These are phyloP conservation scores for Catocala fraxini DNA, from an alignment of 2,888 invertebrate genomes.

Conservation along the genomic window DNA sequence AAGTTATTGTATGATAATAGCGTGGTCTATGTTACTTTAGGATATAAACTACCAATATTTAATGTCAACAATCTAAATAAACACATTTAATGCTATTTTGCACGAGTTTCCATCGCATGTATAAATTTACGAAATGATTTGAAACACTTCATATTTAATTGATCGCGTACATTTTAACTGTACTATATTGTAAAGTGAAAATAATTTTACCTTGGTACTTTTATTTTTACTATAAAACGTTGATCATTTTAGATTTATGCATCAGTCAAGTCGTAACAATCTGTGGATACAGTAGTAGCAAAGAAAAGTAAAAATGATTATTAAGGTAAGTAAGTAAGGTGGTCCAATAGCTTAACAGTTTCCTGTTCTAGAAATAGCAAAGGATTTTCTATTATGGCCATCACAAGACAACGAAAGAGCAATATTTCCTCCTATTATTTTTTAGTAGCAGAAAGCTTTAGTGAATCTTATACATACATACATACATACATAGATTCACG, in stretches of 20 bases:
- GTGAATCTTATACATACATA: no score
- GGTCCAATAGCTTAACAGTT: no score
- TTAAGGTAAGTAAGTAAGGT: constrained; percentile 6
- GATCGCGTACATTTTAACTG: not conserved
- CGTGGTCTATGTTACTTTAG: no score
- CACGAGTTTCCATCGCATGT: not conserved
- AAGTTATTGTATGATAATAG: no score
- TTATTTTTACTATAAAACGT: constrained; percentile 8
- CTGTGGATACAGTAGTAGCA: no score
- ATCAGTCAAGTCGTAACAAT: constrained; percentile 16
- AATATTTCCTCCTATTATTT: no score
- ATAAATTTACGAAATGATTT: constrained; percentile 1
- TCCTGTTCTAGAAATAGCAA: no score
- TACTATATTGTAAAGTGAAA: constrained; percentile 5
- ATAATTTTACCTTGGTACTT: constrained; percentile 8
- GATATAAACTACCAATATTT: no score
- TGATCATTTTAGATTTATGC: not conserved
- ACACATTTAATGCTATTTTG: not conserved
- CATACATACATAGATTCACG: no score
- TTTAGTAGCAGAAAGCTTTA: no score
- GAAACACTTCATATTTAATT: not conserved
- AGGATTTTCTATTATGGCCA: no score
- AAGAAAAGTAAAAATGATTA: not conserved
- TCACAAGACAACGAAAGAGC: no score
- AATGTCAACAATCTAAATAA: constrained; percentile 2